A percentile compares a stretch with the other conserved stretches of the same genome.
phyloP scores from a whole-genome alignment of 1,140 invertebrate species.

The Mya arenaria region DNA sequence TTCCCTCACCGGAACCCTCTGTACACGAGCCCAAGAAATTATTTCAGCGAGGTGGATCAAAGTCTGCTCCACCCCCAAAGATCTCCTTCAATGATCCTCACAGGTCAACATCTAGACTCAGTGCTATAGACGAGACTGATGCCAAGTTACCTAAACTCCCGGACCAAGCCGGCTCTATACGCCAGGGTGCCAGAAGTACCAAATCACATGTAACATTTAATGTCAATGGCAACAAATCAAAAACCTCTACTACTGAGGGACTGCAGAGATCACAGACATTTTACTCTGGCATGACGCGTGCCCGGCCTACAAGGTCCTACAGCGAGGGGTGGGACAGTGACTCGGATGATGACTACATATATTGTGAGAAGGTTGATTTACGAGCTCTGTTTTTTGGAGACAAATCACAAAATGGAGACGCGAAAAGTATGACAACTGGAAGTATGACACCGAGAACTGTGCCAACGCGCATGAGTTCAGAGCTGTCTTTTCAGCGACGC shows the following conservation, averaged over 20 bases:
- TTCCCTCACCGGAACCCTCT: slow-evolving; percentile 37
- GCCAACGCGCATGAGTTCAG: slow-evolving; percentile 55
- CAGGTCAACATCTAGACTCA: slow-evolving; percentile 10
- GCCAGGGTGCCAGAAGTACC: slow-evolving; percentile 18
- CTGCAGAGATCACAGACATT: slow-evolving; percentile 55
- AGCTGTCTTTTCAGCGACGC: not conserved
- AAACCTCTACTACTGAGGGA: slow-evolving; percentile 6
- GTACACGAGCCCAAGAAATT: not conserved
- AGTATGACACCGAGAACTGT: slow-evolving; percentile 51
- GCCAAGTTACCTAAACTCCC: slow-evolving; percentile 16
- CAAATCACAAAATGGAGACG: slow-evolving; percentile 46
- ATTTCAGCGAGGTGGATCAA: slow-evolving; percentile 55
- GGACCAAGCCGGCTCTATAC: not conserved
- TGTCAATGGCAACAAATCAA: slow-evolving; percentile 12
- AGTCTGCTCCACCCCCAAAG: slow-evolving; percentile 63
- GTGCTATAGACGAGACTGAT: slow-evolving; percentile 43
- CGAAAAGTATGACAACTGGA: slow-evolving; percentile 36
- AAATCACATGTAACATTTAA: slow-evolving; percentile 67
- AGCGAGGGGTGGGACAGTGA: slow-evolving; percentile 52
- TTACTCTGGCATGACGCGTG: slow-evolving; percentile 53
- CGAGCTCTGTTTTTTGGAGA: slow-evolving; percentile 68
- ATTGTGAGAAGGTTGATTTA: slow-evolving; percentile 66
- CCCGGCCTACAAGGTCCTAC: slow-evolving; percentile 29
- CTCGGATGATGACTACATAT: slow-evolving; percentile 63
- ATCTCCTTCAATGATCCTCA: slow-evolving; percentile 38